Base-by-base conservation (phyloP, 2,113 vertebrate species). In the Thymallus thymallus region DNA sequence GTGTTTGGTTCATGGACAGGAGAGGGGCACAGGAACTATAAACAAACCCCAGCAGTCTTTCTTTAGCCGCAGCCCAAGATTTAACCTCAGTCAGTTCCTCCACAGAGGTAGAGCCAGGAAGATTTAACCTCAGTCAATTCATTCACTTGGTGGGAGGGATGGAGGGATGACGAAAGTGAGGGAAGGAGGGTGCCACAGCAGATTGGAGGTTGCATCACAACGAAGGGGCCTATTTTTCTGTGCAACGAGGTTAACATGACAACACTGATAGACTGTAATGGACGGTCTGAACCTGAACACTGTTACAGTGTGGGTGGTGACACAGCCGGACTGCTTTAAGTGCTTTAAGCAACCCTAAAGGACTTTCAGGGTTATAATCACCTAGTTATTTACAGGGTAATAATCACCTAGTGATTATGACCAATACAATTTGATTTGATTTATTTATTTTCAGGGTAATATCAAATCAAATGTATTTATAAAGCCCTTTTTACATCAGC, bases 1-100 rank as follows among this genome's bases (percentile, higher is more conserved):
- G 64, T 88, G 85, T 90, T 90, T 91, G 82, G 74, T 51, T 79
- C 78, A 75, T 18, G 23, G 46, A 80, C 67, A 73, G 45, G 55
- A 79, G 79, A 78, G 29, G 29, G 80, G 66, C 74, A 80, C 68
- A 80, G 72, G 68, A 77, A 82, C 79, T 72, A 83, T 86, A 87
- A 89, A 91, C 74, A 81, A 84, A 80, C 75, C 67, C 18, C 18
- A 22, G n/a, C 6, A 16, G n/a, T 74, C 77, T 72, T 83, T 76
- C 61, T 80, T 78, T 70, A 82, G 56, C 56, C 56, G 6, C 56
- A 22, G n/a, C 18, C 58, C 73, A 41, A 79, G 83, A 85, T 83
- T 83, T 84, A 84, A 76, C 58, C 76, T 58, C 55, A 58, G 65
- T 67, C 72, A 68, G 45, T 46, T 13, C 41, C 6, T 62, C 74